phyloP scores from a whole-genome alignment of 1,140 invertebrate species.

The Pentalonia nigronervosa region DNA sequence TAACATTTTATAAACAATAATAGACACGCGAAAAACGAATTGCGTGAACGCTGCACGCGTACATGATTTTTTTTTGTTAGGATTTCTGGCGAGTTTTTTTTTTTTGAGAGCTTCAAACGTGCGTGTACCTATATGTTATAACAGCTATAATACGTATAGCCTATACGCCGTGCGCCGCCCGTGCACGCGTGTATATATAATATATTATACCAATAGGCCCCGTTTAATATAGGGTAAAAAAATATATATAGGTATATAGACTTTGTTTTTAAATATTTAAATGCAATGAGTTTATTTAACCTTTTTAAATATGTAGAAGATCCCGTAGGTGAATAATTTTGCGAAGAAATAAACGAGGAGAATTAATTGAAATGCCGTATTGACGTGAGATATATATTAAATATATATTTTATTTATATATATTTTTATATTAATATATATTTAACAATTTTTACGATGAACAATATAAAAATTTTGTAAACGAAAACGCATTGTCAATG shows the following conservation, averaged over 20 bases:
- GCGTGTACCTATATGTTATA: not conserved
- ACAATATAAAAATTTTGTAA: no score
- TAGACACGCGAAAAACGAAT: slow-evolving; percentile 2
- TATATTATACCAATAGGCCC: not conserved
- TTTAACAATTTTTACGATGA: no score
- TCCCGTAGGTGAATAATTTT: no score
- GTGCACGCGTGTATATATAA: not conserved
- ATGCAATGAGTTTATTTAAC: not conserved
- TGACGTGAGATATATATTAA: no score
- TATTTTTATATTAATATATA: no score
- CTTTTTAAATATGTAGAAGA: not conserved
- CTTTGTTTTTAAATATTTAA: not conserved
- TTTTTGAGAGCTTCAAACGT: not conserved
- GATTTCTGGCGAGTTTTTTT: not conserved
- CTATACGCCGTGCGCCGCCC: not conserved
- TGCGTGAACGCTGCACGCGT: not conserved
- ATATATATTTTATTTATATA: no score
- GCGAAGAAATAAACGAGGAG: no score
- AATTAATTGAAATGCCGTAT: no score
- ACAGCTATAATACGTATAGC: not conserved
- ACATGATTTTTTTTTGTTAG: not conserved
- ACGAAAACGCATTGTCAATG: no score
- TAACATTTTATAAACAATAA: not conserved
- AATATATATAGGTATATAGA: no score
- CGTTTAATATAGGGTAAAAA: not conserved